Base-by-base conservation (phyloP, 2,113 vertebrate genomes). In the Coregonus clupeaformis region DNA sequence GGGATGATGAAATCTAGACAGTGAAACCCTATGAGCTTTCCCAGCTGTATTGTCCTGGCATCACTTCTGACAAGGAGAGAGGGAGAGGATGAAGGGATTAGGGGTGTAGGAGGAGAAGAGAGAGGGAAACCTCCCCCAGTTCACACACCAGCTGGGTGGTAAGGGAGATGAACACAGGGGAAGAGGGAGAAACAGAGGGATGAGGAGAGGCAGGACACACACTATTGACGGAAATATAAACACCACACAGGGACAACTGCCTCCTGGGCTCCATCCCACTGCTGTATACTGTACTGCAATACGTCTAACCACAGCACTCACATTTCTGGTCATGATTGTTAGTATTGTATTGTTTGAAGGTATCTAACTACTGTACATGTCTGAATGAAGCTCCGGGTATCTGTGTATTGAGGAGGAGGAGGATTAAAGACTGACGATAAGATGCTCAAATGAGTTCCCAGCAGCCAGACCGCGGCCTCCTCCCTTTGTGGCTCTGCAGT, bases 1-100 rank as follows among this genome's bases (percentile, higher is more conserved):
- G 24, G 3, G 13, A 64, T 71, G 76, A 82, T 84, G 80, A 77
- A 78, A 82, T 80, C 75, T 85, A 82, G 81, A 79, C 77, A 30
- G 78, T 78, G 75, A 82, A 76, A 68, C 69, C 77, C 77, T 80
- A 84, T 87, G 90, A 90, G 87, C 84, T 89, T 85, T 85, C 85
- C 77, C 91, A 91, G 92, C 90, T 93, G 92, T 84, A 85, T 82
- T 87, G 87, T 88, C 76, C 87, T 92, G 90, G 90, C 89, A 90
- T 74, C 72, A 83, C 82, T 90, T 90, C 89, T 25, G 67, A 75
- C 57, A 78, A 73, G 65, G 77, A 71, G 79, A 70, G 72, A 66
- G 52, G 68, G 49, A 20, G 14, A 24, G 81, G 12, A 42, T 75
- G 66, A n/a, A 69, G 60, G 63, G 64, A 65, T 47, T 42, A 9